These are phyloP conservation scores for Chrysochloris asiatica DNA, from an alignment of 2,113 vertebrate genomes.

Conservation along the genomic window DNA sequence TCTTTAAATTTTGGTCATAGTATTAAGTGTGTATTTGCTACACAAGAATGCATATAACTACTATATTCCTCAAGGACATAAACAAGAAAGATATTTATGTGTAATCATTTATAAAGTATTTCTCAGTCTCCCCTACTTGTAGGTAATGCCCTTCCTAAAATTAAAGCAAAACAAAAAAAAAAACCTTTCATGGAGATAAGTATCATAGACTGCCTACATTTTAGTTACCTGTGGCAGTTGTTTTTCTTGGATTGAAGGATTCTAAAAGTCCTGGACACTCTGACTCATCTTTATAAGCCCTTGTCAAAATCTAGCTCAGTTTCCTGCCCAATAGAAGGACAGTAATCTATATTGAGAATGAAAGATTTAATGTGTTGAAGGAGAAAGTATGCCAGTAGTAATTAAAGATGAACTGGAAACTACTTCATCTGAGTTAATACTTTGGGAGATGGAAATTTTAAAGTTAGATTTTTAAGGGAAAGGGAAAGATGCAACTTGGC, in stretches of 20 bases:
- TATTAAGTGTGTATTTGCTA: neutral
- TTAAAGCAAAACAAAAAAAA: too few relatives aligned
- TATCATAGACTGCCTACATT: neutral
- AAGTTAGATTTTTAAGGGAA: neutral
- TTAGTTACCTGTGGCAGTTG: neutral
- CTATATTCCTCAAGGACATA: neutral
- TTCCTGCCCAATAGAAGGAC: neutral
- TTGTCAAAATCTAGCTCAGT: constrained; percentile 1
- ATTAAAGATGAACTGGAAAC: neutral
- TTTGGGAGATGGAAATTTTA: neutral
- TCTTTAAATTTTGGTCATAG: neutral
- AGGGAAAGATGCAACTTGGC: constrained; percentile 10
- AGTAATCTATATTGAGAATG: neutral
- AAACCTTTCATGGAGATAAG: neutral
- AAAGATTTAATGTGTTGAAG: neutral
- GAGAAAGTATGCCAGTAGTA: neutral
- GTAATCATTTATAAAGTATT: constrained; percentile 3
- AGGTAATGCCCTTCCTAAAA: neutral
- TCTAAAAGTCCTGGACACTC: neutral
- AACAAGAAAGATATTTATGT: neutral
- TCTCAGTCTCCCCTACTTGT: neutral
- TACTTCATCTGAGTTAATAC: neutral
- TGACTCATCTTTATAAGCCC: neutral
- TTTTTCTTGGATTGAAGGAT: neutral
- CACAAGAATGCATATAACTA: neutral